Evolutionary conservation across 2,113 vertebrate genomes (phyloP), one percentile per base, ranked within the genome.

Genomic region (Holacanthus passer): DNA sequence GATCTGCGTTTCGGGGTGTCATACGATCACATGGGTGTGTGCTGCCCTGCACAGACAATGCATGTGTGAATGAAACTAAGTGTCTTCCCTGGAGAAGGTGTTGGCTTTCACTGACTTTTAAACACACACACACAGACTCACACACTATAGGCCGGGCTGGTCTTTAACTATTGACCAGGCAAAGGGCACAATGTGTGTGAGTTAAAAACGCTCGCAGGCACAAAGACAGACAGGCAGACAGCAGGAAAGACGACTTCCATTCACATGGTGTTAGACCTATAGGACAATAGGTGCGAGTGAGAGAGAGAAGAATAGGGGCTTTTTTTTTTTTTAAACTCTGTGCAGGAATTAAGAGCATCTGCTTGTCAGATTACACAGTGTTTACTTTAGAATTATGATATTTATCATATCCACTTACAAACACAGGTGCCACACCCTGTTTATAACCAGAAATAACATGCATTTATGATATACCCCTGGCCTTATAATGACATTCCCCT

Each of bases 1-100:
- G 32, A n/a, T 39, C 31, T 84, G 60, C 79, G 68, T 89, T 53
- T 88, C 82, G 55, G 73, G 14, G 68, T 77, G 92, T 85, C 84
- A 94, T 88, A 73, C 12, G 91, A 93, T 93, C 89, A 79, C 83
- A 87, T 91, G 93, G 93, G 93, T 92, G 92, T 93, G 92, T 89
- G 92, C 90, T 73, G 55, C 64, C 84, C 77, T 69, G 65, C 68
- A 13, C 50, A 62, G 82, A 93, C 89, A 93, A 90, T 88, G 80
- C 85, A 88, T 76, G 84, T 91, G 89, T 87, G 81, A 92, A 83
- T 81, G 77, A 89, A 89, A 45, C 59, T 66, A 86, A 85, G 85
- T 83, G 85, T 92, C 86, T 75, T 88, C 78, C 82, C 79, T 63
- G 75, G 71, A 89, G 82, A 85, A 87, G 90, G 91, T 93, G 80